Evolutionary conservation across 2,888 invertebrate species (phyloP).

Genomic region (Drymonia ruficornis): DNA sequence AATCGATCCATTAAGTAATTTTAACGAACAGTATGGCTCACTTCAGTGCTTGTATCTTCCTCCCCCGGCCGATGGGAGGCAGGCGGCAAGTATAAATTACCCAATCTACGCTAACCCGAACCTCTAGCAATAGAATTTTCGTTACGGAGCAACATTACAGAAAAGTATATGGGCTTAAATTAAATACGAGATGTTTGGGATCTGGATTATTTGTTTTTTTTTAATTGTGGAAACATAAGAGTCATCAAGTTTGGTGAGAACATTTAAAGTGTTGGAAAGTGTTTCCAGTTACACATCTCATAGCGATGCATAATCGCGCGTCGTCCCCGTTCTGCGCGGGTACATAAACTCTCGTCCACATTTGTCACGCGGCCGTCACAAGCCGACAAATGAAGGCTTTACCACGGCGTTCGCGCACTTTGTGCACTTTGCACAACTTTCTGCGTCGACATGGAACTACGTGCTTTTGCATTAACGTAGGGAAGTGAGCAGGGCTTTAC

Average conservation of each 20-base stretch:
- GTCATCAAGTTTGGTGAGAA: slow-evolving; percentile 38
- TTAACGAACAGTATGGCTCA: slow-evolving; percentile 73
- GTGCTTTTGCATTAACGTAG: slow-evolving; percentile 81
- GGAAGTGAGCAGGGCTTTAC: slow-evolving; percentile 71
- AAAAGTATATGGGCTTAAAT: slow-evolving; percentile 77
- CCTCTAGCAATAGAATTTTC: slow-evolving; percentile 78
- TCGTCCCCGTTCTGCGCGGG: slow-evolving; percentile 56
- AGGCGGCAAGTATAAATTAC: slow-evolving; percentile 82
- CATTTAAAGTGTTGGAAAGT: slow-evolving; percentile 33
- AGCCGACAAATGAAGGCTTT: slow-evolving; percentile 85
- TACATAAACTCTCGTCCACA: slow-evolving; percentile 77
- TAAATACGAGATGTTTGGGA: slow-evolving; percentile 60
- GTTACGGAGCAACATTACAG: slow-evolving; percentile 68
- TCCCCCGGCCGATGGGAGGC: slow-evolving; percentile 53
- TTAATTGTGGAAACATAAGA: background rate
- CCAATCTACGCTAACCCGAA: slow-evolving; percentile 81
- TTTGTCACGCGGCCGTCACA: slow-evolving; percentile 83
- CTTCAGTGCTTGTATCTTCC: slow-evolving; percentile 65
- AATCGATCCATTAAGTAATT: slow-evolving; percentile 79
- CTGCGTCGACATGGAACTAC: slow-evolving; percentile 79
- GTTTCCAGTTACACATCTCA: slow-evolving; percentile 58
- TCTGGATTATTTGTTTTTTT: background rate
- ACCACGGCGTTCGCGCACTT: slow-evolving; percentile 78
- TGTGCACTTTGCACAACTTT: slow-evolving; percentile 83
- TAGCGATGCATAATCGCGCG: slow-evolving; percentile 69